These are phyloP conservation scores for Coenobita brevimanus DNA, from an alignment of 1,140 invertebrate genomes.

Conservation along the genomic window DNA sequence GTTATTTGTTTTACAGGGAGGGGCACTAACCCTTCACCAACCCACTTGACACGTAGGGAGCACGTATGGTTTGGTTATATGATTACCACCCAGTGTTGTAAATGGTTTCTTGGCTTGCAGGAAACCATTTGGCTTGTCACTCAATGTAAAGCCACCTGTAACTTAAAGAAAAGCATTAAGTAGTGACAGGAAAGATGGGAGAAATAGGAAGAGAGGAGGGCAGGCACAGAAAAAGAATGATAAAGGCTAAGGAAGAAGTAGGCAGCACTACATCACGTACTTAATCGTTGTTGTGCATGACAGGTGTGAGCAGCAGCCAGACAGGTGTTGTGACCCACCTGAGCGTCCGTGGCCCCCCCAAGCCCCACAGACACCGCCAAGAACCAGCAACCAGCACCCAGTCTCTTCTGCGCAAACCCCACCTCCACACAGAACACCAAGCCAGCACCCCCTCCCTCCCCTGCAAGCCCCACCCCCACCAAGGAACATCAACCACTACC, in stretches of 20 bases:
- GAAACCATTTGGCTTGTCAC: too few relatives aligned
- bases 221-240: not conserved
- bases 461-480: constrained; percentile 4
- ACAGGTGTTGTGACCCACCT: not conserved
- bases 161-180: too few relatives aligned
- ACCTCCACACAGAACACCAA: not conserved
- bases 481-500: not conserved
- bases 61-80: too few relatives aligned
- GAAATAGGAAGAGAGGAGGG: too few relatives aligned
- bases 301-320: not conserved
- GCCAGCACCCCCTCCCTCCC: not conserved
- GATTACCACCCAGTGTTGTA: too few relatives aligned
- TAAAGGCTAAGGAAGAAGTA: not conserved
- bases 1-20: too few relatives aligned
- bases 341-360: constrained; percentile 14
- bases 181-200: too few relatives aligned
- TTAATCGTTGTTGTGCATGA: not conserved
- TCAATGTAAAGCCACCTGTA: too few relatives aligned
- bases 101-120: too few relatives aligned
- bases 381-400: not conserved
- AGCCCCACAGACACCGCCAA: not conserved
- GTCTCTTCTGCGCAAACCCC: not conserved
- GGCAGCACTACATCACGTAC: not conserved
- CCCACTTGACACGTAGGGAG: too few relatives aligned
- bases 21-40: too few relatives aligned